Conservation (phyloP, 2,888 invertebrate genomes). For the Aphodius granarius region DNA sequence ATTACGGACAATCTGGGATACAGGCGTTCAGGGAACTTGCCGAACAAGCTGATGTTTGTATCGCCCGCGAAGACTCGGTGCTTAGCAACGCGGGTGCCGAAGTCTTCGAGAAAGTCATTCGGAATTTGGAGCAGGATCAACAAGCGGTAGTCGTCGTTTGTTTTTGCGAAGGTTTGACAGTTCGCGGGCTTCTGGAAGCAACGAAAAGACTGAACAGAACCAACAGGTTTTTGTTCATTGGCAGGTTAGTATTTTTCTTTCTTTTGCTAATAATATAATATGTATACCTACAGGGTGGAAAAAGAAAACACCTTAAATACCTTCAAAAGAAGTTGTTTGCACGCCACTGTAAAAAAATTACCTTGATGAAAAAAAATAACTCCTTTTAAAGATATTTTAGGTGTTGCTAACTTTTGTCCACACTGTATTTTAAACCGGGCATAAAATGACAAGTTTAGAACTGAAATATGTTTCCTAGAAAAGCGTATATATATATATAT, state of each 20-base stretch:
- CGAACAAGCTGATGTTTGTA: constrained; percentile 67
- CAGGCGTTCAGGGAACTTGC: constrained; percentile 74
- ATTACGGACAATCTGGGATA: constrained; percentile 76
- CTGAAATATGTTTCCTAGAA: too few relatives aligned
- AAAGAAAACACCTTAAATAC: too few relatives aligned
- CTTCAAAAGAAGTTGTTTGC: too few relatives aligned
- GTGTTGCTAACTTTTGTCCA: too few relatives aligned
- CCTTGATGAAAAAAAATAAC: too few relatives aligned
- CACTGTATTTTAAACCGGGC: not conserved
- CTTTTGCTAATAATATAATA: not conserved
- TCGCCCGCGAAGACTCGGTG: constrained; percentile 69
- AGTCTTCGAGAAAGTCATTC: constrained; percentile 60
- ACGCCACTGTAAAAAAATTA: too few relatives aligned
- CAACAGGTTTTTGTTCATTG: constrained; percentile 66
- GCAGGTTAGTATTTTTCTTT: constrained; percentile 57
- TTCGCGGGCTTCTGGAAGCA: constrained; percentile 65
- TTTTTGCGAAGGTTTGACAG: constrained; percentile 78
- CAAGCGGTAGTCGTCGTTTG: constrained; percentile 69
- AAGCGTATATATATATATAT: not conserved
- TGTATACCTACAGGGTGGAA: too few relatives aligned
- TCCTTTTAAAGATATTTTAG: too few relatives aligned
- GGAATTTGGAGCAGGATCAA: constrained; percentile 58
- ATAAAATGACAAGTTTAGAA: not conserved
- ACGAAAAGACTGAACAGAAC: constrained; percentile 60
- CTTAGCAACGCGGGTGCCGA: constrained; percentile 61